Conservation (phyloP, 2,797 vertebrate genomes). For the Halcyon badia region DNA sequence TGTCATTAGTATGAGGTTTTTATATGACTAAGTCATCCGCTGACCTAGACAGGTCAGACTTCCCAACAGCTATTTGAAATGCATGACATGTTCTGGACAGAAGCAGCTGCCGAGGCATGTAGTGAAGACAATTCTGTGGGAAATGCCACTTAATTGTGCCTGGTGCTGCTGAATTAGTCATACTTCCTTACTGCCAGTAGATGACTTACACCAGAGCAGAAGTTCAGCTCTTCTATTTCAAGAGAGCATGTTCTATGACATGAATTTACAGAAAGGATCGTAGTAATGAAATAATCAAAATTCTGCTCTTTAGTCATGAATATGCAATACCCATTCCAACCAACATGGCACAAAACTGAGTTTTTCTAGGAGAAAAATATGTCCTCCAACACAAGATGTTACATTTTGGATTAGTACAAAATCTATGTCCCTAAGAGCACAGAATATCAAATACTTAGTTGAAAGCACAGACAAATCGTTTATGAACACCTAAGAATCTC, state of each 20-base stretch:
- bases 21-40: neutral
- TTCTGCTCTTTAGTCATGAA: neutral
- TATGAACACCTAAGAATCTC: neutral
- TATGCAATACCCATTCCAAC: neutral
- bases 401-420: neutral
- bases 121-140: neutral
- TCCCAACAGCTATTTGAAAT: neutral
- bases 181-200: neutral
- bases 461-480: neutral
- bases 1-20: neutral
- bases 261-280: neutral
- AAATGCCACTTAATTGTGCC: neutral
- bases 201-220: neutral
- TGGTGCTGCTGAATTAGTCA: conserved; percentile 7
- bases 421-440: neutral
- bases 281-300: neutral
- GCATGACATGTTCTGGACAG: neutral
- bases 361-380: neutral
- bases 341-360: neutral
- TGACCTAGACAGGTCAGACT: neutral
- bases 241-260: neutral
- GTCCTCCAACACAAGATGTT: neutral
- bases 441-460: neutral
- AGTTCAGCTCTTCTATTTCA: neutral
- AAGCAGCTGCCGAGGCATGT: neutral